Percentiles rank a stretch among this genome's conserved stretches.
These are phyloP conservation scores for Branchellion lobata DNA, from an alignment of 2,888 invertebrate genomes.

Conservation along the genomic window DNA sequence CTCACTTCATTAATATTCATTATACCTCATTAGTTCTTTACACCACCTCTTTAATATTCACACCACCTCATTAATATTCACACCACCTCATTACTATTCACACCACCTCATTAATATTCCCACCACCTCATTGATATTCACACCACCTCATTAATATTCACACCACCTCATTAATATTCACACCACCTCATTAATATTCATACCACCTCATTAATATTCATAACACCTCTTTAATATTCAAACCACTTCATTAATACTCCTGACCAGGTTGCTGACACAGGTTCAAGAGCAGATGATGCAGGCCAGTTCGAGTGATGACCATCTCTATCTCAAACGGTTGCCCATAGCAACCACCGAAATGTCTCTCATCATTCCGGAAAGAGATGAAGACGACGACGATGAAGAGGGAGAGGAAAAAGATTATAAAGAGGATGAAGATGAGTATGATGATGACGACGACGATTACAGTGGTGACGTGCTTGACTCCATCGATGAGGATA, in stretches of 20 bases:
- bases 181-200: not conserved
- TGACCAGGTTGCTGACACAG: constrained; percentile 10
- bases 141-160: not conserved
- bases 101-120: no score
- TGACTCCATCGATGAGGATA: constrained; percentile 1
- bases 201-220: not conserved
- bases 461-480: not conserved
- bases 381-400: constrained; percentile 15
- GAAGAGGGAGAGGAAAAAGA: not conserved
- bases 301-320: constrained; percentile 25
- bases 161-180: not conserved
- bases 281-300: constrained; percentile 30
- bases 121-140: no score
- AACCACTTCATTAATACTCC: no score
- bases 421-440: not conserved
- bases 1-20: no score
- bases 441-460: not conserved
- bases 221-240: no score
- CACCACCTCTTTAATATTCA: no score
- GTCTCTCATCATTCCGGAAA: constrained; percentile 27
- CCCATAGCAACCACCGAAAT: constrained; percentile 31
- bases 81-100: no score
- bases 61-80: no score
- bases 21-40: no score
- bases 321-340: constrained; percentile 19